Base-by-base conservation (phyloP, 1,140 invertebrate genomes). In the Listronotus bonariensis region DNA sequence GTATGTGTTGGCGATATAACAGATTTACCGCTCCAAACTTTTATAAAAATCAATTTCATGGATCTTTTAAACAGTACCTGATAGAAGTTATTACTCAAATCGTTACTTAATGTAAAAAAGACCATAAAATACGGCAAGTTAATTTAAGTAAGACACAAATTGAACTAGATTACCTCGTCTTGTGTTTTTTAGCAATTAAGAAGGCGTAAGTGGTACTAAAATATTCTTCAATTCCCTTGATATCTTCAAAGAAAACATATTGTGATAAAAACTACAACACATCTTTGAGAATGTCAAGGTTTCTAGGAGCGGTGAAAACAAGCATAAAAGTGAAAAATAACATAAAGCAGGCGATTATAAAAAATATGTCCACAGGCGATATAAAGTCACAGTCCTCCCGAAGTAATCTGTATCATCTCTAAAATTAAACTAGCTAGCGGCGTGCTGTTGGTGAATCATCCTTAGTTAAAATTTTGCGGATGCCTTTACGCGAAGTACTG, bases 401-500 rank as follows among this genome's bases (percentile, higher is more conserved):
- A 34, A 6, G 46, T 14, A 17, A 48, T 48, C 46, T 18, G 18
- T 48, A 48, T 58, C 56, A 58, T 58, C 14, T 15, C 56, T 58
- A 46, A 48, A 58, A 15, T 58, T 58, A 58, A 34, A 8, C 14
- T 15, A 46, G 10, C 17, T 14, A 31, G 9, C 54, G 54, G 18
- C 41, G 9, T 11, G n/a, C 36, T 14, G 6, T 14, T 42, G 14
- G 18, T 60, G 57, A 60, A 49, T 60, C 57, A 60, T 60, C 18
- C 40, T 17, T 18, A 49, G 45, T 49, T 46, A 26, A 60, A 51
- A 60, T 31, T 48, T 58, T 53, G 51, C 51, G 2, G 54, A 57
- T 31, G 32, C 42, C 48, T 62, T 53, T 65, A 65, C 62, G 45
- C 42, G n/a, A 52, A 41, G 46, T 65, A 65, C 62, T 57, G 62